Evolutionary conservation across 1,140 invertebrate species (phyloP), one percentile per base, ranked within the genome.

Genomic region (Antheraea mylitta): DNA sequence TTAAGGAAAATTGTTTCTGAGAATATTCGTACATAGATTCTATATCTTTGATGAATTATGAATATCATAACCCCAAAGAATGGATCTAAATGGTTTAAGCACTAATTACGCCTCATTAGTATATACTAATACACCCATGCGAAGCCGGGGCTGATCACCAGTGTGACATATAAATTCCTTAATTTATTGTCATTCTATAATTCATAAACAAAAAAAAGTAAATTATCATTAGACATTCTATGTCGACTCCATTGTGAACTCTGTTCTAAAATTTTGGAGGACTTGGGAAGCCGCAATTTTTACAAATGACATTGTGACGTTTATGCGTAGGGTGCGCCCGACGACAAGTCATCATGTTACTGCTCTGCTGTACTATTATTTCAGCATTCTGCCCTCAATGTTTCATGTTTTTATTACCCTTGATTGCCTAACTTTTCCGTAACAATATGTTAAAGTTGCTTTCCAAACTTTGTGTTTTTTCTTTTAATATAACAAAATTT

Each of bases 271-370:
- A 86, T 30, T 30, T 84, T 85, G 83, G 77, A 81, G 83, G 86
- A 90, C 81, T 89, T 90, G 76, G 79, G 75, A 85, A 79, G 83
- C 85, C 88, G 83, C 87, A 90, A 90, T 91, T 91, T 90, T 91
- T 90, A 90, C 89, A 91, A 91, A 91, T 91, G 88, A 91, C 89
- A 87, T 89, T 79, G 86, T 86, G 87, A 89, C 89, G 86, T 89
- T 87, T 89, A 87, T 85, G 81, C 81, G 80, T 77, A 83, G 87
- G 86, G 86, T 78, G 81, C 79, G 80, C 72, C 74, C 79, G 79
- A 71, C 83, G 83, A 89, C 87, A 89, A 91, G 82, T 90, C 89
- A 91, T 91, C 87, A 84, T 85, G 87, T 91, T 89, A 83, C 87
- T 86, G 82, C 81, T 85, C 85, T 87, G 80, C 82, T 85, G 83